Conservation (phyloP, 2,113 vertebrate species). For the Pygoscelis antarcticus region DNA sequence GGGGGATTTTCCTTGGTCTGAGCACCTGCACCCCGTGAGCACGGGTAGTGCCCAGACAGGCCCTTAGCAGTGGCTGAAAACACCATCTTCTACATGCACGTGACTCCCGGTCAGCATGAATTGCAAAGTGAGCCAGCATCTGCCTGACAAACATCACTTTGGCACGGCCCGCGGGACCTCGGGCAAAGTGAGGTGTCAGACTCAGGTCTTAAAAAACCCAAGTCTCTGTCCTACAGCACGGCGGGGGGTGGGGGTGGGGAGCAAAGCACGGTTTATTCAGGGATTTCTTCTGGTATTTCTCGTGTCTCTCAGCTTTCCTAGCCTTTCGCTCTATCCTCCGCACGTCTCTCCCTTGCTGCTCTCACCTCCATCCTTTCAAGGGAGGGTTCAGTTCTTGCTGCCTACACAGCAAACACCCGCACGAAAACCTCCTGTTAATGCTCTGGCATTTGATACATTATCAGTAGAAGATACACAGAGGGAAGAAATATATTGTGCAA, state of each 20-base stretch:
- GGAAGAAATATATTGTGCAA: constrained; percentile 26
- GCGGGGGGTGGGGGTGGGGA: not conserved
- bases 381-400: not conserved
- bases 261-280: not conserved
- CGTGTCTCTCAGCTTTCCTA: not conserved
- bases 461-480: not conserved
- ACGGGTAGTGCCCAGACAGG: fast-evolving
- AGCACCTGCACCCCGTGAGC: not conserved
- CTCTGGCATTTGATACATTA: not conserved
- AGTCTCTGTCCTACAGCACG: not conserved
- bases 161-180: not conserved
- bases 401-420: not conserved
- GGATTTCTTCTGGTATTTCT: not conserved
- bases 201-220: not conserved
- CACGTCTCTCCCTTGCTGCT: not conserved
- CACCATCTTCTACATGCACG: not conserved
- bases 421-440: not conserved
- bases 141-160: not conserved
- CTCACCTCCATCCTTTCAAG: not conserved
- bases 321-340: not conserved
- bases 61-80: not conserved
- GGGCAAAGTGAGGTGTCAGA: not conserved
- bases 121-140: not conserved
- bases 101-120: fast-evolving
- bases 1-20: not conserved